A percentile compares a stretch with the other conserved stretches of the same genome.
Conservation (phyloP, 2,888 invertebrate species). For the Limnephilus lunatus region DNA sequence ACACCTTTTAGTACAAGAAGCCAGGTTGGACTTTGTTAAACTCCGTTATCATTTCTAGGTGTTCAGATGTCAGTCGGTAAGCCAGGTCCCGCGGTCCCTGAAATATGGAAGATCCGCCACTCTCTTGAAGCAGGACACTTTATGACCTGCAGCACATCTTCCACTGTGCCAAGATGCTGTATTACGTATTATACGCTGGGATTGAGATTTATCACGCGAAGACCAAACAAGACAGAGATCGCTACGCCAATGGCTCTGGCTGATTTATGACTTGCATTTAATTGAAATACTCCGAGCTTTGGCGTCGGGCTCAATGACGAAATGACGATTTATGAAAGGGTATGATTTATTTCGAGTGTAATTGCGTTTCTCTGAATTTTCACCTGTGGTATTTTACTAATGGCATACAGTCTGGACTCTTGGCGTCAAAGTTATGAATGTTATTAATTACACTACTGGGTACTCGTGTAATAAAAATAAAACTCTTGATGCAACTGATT, state of each 20-base stretch:
- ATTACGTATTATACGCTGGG: background rate
- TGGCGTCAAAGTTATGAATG: background rate
- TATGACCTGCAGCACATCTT: constrained; percentile 16
- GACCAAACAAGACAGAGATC: constrained; percentile 36
- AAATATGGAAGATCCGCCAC: background rate
- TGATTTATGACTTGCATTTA: constrained; percentile 50
- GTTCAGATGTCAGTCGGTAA: background rate
- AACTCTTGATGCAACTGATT: no score
- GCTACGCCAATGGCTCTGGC: background rate
- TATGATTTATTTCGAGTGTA: background rate
- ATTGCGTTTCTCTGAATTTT: background rate
- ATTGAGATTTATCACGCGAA: constrained; percentile 22
- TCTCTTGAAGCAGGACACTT: background rate
- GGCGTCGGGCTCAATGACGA: background rate
- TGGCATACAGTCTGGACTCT: background rate
- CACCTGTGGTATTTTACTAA: background rate
- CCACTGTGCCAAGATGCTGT: constrained; percentile 23
- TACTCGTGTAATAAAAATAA: no score
- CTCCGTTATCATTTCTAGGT: background rate
- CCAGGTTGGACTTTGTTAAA: background rate
- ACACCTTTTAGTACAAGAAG: background rate
- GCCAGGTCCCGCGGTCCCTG: background rate
- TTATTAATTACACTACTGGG: background rate
- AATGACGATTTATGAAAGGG: background rate
- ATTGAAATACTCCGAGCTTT: background rate